These are phyloP conservation scores for Laterallus jamaicensis DNA, from an alignment of 2,113 vertebrate genomes.

Conservation along the genomic window DNA sequence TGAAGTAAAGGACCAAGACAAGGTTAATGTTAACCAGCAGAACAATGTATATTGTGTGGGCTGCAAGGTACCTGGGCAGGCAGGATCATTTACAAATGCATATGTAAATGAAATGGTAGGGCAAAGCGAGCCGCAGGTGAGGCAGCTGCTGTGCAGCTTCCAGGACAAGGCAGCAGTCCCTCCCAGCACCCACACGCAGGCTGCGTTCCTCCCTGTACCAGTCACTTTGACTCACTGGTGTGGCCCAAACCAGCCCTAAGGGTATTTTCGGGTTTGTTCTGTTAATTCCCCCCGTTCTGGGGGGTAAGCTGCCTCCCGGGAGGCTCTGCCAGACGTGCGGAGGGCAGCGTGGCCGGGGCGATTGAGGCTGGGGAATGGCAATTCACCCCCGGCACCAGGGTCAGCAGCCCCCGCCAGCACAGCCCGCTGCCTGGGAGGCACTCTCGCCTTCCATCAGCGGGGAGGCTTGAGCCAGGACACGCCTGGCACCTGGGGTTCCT, in stretches of 20 bases:
- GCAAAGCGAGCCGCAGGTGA: fast-evolving
- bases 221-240: neutral
- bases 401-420: fast-evolving
- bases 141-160: neutral
- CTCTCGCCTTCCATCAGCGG: neutral
- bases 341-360: neutral
- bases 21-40: neutral
- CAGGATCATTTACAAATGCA: neutral
- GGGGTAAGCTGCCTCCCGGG: neutral
- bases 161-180: neutral
- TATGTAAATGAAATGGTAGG: fast-evolving
- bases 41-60: neutral
- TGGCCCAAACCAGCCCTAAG: neutral
- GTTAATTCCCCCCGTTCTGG: neutral
- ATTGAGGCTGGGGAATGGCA: fast-evolving
- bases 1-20: neutral
- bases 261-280: neutral
- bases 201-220: neutral
- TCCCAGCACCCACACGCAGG: fast-evolving
- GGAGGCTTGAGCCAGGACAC: neutral
- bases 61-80: neutral
- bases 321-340: neutral
- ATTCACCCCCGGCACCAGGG: neutral
- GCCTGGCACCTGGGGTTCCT: fast-evolving
- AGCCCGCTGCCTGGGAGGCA: neutral